A percentile compares a stretch with the other conserved stretches of the same genome.
Evolutionary conservation across 2,113 vertebrate genomes (phyloP).

Genomic region (Tupaia tana): DNA sequence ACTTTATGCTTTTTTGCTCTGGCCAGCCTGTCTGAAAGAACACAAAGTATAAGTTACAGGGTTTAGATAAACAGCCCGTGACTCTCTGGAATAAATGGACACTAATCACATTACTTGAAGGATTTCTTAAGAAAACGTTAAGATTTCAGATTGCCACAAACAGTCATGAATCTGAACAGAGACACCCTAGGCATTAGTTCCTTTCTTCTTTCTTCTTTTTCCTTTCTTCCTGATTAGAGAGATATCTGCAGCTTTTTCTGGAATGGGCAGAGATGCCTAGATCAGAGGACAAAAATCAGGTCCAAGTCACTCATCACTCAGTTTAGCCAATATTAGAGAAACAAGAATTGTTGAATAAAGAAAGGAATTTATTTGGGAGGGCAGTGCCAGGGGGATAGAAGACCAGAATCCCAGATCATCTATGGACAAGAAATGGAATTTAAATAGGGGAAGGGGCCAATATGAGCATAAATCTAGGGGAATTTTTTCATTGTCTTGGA

Average conservation of each 20-base stretch:
- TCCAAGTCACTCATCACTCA: too few relatives aligned
- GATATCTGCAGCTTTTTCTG: not conserved
- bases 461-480: too few relatives aligned
- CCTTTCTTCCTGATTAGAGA: not conserved
- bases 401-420: too few relatives aligned
- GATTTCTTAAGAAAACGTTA: not conserved
- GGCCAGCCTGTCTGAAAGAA: not conserved
- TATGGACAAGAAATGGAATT: too few relatives aligned
- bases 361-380: too few relatives aligned
- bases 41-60: not conserved
- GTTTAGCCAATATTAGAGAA: too few relatives aligned
- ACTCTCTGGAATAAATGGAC: not conserved
- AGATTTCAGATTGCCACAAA: not conserved
- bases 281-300: too few relatives aligned
- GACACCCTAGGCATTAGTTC: not conserved
- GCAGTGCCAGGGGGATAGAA: too few relatives aligned
- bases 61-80: not conserved
- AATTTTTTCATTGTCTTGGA: too few relatives aligned
- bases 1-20: not conserved
- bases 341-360: too few relatives aligned
- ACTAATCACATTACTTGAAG: not conserved
- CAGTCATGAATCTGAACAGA: not conserved
- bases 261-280: too few relatives aligned
- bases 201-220: not conserved
- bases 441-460: too few relatives aligned